These are phyloP conservation scores for Lucilia sericata DNA, from an alignment of 1,140 invertebrate genomes.

Conservation along the genomic window DNA sequence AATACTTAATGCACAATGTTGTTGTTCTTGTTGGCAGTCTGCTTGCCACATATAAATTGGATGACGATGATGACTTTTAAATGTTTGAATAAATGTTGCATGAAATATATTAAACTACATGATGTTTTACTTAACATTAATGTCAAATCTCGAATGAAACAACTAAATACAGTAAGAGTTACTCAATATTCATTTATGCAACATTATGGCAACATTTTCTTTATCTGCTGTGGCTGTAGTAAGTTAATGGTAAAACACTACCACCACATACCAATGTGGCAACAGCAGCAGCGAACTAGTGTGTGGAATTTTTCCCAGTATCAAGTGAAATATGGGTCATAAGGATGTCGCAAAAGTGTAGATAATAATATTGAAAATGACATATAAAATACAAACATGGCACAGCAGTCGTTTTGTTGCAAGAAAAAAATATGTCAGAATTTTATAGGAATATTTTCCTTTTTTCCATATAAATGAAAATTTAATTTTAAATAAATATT, in stretches of 20 bases:
- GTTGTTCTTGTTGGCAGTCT: no score
- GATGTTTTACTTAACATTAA: no score
- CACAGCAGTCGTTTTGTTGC: not conserved
- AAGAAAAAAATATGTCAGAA: not conserved
- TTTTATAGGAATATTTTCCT: not conserved
- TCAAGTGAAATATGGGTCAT: not conserved
- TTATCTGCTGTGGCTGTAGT: not conserved
- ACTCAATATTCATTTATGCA: conserved; percentile 16
- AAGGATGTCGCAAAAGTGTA: not conserved
- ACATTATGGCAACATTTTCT: not conserved
- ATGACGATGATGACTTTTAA: no score
- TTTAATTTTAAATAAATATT: not conserved
- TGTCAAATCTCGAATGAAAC: no score
- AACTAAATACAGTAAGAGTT: not conserved
- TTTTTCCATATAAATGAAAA: not conserved
- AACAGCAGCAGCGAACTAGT: not conserved
- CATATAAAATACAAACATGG: not conserved
- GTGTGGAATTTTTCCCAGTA: no score
- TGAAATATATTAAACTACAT: no score
- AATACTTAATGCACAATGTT: no score
- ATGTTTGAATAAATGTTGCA: no score
- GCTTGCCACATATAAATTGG: no score
- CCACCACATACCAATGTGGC: not conserved
- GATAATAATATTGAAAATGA: not conserved
- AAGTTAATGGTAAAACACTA: not conserved